Evolutionary conservation across 2,113 vertebrate genomes (phyloP).

Genomic region (Chloropsis cyanopogon): DNA sequence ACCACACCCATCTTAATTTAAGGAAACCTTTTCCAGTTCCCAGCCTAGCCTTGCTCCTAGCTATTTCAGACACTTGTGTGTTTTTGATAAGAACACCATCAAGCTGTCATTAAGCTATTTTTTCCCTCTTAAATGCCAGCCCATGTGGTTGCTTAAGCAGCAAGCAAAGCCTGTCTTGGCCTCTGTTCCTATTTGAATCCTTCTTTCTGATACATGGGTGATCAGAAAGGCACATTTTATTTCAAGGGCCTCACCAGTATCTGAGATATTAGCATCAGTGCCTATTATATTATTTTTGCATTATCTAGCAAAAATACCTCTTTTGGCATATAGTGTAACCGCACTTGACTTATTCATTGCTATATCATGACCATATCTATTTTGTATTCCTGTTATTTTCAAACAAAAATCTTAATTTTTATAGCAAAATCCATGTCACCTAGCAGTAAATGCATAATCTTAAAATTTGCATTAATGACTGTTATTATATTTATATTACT

Average conservation of each 20-base stretch:
- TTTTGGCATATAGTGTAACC: not conserved
- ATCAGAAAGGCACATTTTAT: not conserved
- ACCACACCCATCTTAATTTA: not conserved
- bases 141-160: not conserved
- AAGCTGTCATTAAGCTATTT: not conserved
- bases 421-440: not conserved
- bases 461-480: not conserved
- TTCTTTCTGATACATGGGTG: not conserved
- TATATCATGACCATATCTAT: not conserved
- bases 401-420: not conserved
- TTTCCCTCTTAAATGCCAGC: not conserved
- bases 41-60: not conserved
- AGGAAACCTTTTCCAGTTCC: not conserved
- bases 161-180: not conserved
- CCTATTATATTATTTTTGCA: too few relatives aligned
- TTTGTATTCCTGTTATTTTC: not conserved
- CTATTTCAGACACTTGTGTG: not conserved
- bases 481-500: not conserved
- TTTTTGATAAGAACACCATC: not conserved
- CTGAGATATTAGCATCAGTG: accelerated
- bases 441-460: not conserved
- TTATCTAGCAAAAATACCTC: not conserved
- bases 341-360: not conserved
- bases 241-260: not conserved
- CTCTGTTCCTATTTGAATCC: not conserved